These are phyloP conservation scores for Trochalopteron elliotii DNA, from an alignment of 2,113 vertebrate genomes.

Conservation along the genomic window DNA sequence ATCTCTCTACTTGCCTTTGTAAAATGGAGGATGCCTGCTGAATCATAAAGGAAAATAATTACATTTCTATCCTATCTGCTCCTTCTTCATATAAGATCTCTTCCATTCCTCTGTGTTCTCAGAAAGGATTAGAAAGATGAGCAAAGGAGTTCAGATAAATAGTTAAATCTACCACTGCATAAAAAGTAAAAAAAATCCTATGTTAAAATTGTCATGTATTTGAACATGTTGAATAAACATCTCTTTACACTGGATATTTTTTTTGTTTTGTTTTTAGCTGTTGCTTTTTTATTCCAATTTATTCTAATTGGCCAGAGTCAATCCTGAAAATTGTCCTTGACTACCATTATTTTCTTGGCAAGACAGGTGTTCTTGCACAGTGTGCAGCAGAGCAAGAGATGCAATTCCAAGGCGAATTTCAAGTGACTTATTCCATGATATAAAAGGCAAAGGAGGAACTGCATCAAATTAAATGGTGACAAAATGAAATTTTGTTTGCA, in stretches of 20 bases:
- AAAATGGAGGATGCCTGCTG: not conserved
- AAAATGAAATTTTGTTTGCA: slow-evolving; percentile 29
- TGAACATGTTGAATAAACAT: not conserved
- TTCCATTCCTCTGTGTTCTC: not conserved
- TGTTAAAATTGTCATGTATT: not conserved
- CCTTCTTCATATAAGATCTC: not conserved
- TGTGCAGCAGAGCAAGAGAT: slow-evolving; percentile 24
- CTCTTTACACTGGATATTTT: not conserved
- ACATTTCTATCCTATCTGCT: not conserved
- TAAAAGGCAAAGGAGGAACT: not conserved
- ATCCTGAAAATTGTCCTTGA: slow-evolving; percentile 33
- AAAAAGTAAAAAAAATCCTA: not conserved
- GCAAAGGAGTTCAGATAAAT: not conserved
- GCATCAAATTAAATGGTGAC: not conserved
- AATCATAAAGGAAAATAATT: not conserved
- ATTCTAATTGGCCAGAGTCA: not conserved
- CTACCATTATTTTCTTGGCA: slow-evolving; percentile 31
- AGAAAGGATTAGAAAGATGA: not conserved
- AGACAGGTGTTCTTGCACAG: slow-evolving; percentile 14
- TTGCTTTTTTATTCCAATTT: not conserved
- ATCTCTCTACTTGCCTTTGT: not conserved
- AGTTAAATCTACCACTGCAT: not conserved
- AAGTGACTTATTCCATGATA: not conserved
- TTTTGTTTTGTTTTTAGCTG: not conserved
- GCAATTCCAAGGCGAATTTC: slow-evolving; percentile 3